Evolutionary conservation across 64 coral and sea anemone species (phyloP).

Genomic region (Exaiptasia diaphana): DNA sequence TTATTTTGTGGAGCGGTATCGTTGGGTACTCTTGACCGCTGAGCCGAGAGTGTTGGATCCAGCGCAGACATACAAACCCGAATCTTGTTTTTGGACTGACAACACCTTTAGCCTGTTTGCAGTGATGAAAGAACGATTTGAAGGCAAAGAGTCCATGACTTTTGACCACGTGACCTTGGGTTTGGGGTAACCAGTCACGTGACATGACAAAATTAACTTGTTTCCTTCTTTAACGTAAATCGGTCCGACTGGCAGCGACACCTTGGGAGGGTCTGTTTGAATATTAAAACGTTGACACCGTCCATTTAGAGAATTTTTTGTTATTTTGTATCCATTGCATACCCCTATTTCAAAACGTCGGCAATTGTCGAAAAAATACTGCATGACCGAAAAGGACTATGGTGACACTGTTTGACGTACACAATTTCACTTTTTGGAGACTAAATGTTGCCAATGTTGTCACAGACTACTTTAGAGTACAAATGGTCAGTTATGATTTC

Average conservation of each 20-base stretch:
- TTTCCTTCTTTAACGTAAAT: conserved; percentile 47
- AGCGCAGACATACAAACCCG: conserved; percentile 24
- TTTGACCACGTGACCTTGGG: conserved; percentile 49
- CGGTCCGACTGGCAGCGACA: conserved; percentile 21
- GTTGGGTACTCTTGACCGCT: not conserved
- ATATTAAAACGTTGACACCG: too few relatives aligned
- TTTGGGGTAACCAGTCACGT: conserved; percentile 45
- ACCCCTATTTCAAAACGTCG: too few relatives aligned
- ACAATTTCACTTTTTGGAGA: too few relatives aligned
- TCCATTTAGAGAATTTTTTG: too few relatives aligned
- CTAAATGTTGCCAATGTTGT: too few relatives aligned
- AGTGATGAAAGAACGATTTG: not conserved
- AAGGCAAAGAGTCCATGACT: not conserved
- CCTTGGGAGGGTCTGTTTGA: conserved; percentile 14
- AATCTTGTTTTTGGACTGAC: conserved; percentile 19
- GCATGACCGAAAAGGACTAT: too few relatives aligned
- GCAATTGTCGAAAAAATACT: too few relatives aligned
- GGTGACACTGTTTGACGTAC: too few relatives aligned
- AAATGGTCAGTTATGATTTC: too few relatives aligned
- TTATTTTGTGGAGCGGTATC: too few relatives aligned
- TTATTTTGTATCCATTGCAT: too few relatives aligned
- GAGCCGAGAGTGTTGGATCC: conserved; percentile 34
- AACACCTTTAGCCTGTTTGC: not conserved
- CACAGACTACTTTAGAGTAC: too few relatives aligned
- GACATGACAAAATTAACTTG: conserved; percentile 50